Evolutionary conservation across 1,140 invertebrate genomes (phyloP), one percentile per base, ranked within the genome.

Genomic region (Meloidogyne chitwoodi): DNA sequence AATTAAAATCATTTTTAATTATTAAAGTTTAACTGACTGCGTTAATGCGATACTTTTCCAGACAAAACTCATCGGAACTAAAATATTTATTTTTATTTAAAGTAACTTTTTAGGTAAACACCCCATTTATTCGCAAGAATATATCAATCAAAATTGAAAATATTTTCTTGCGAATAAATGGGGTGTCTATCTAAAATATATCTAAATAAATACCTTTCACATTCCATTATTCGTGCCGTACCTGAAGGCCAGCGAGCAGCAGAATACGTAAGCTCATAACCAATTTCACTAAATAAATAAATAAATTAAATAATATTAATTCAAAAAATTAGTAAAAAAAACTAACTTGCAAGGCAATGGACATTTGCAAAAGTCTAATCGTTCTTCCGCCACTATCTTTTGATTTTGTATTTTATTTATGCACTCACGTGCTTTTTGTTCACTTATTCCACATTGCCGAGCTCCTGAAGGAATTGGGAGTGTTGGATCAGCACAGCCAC

Each of bases 261-360:
- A 11, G 85, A 86, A 74, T 86, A 86, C 8, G 83, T 79, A 14
- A 86, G 83, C 77, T 86, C 85, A 65, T 86, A 86, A 67, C 85
- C 86, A 38, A 77, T 86, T 79, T 86, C 85, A 34, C 84, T 85
- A 68, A 12, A 64, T 16, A 16, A 8, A 5, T n/a, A n/a, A 3
- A 56, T n/a, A 6, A 6, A n/a, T 19, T 56, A 4, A 3, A 4
- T 64, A 11, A 10, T 10, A 26, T 3, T 66, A 10, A 19, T 66
- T 29, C 0, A 16, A 29, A 11, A 24, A n/a, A 66, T 26, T 22
- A 66, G 5, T n/a, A 1, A 22, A n/a, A 4, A n/a, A n/a, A 66
- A 5, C 78, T 65, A 61, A 85, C 84, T 68, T 78, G 81, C 85
- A 86, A 56, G 85, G 85, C 56, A 87, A 84, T 76, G 86, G 85